Evolutionary conservation across 2,888 invertebrate genomes (phyloP).

Genomic region (Leucophenga maculata): DNA sequence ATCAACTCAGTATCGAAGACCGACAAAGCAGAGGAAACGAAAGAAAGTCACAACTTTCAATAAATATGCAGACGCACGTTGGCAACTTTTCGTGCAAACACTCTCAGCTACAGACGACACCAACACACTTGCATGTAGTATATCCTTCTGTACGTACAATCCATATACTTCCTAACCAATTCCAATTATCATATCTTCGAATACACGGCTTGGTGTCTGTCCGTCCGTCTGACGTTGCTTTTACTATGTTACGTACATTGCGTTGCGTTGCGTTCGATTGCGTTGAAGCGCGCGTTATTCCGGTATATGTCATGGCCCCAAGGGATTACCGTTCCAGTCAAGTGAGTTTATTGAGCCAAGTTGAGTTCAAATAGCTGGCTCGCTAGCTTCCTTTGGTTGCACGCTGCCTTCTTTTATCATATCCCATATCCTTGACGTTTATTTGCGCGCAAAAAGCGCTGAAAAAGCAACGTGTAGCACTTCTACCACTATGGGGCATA

Average conservation of each 20-base stretch:
- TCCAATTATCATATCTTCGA: constrained; percentile 17
- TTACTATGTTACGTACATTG: neutral
- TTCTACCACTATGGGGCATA: too few relatives aligned
- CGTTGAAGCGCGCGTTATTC: constrained; percentile 51
- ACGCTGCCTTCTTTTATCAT: constrained; percentile 48
- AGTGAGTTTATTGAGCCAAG: constrained; percentile 68
- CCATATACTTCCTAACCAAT: constrained; percentile 16
- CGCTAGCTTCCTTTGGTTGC: constrained; percentile 65
- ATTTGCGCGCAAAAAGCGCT: too few relatives aligned
- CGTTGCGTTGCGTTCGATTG: constrained; percentile 38
- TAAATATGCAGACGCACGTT: constrained; percentile 40
- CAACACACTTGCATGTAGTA: neutral
- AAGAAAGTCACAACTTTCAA: constrained; percentile 25
- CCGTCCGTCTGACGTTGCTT: constrained; percentile 6
- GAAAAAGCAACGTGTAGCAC: too few relatives aligned
- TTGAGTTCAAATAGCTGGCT: constrained; percentile 66
- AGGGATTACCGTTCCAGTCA: constrained; percentile 40
- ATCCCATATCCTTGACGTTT: constrained; percentile 17
- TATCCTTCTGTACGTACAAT: neutral
- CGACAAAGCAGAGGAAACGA: neutral
- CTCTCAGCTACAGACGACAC: neutral
- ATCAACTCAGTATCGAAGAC: neutral
- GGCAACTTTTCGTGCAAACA: neutral
- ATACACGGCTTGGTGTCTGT: too few relatives aligned
- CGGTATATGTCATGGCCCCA: constrained; percentile 45